Base-by-base conservation (phyloP, 2,797 vertebrate species). In the Notolabrus celidotus region DNA sequence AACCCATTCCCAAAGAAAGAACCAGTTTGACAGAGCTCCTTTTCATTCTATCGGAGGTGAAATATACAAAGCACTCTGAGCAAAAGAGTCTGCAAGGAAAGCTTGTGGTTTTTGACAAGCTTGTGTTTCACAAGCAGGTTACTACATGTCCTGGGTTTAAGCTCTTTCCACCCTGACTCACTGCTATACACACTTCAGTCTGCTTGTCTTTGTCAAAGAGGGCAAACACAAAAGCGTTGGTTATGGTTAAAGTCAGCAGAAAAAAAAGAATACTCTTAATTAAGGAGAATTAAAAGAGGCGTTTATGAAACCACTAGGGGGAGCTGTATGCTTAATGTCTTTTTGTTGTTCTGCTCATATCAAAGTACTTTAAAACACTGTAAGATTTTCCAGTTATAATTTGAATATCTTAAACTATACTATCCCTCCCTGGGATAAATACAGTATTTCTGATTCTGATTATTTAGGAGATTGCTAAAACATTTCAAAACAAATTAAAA, bases 301-400 rank as follows among this genome's bases (percentile, higher is more conserved):
- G n/a, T 27, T 36, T 0, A 57, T 50, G 19, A 47, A 22, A 58
- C 57, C 68, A 73, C 55, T 47, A 80, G 73, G 67, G 45, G 63
- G 65, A 0, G 61, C 45, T 47, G 55, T 52, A 2, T 54, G 51
- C 12, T n/a, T 10, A 20, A 27, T 5, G 19, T 16, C 14, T 47
- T 20, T 34, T 25, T n/a, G 41, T 39, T 53, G 27, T 20, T 12
- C 12, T 27, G 41, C 29, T 66, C 7, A 47, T 3, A 46, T 22
- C 22, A 50, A 34, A 31, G 23, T 9, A 36, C 25, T 12, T 19
- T 2, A 53, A 34, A 57, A 12, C 5, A 20, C 7, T 14, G 31
- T n/a, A 62, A 11, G 29, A 22, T 49, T 63, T 52, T 43, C 34
- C 47, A n/a, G 2, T 14, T 39, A 2, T 46, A 27, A 20, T 42